Percentiles rank a stretch among this genome's conserved stretches.
phyloP scores from a whole-genome alignment of 2,888 invertebrate genomes.

The Willowsia nigromaculata region DNA sequence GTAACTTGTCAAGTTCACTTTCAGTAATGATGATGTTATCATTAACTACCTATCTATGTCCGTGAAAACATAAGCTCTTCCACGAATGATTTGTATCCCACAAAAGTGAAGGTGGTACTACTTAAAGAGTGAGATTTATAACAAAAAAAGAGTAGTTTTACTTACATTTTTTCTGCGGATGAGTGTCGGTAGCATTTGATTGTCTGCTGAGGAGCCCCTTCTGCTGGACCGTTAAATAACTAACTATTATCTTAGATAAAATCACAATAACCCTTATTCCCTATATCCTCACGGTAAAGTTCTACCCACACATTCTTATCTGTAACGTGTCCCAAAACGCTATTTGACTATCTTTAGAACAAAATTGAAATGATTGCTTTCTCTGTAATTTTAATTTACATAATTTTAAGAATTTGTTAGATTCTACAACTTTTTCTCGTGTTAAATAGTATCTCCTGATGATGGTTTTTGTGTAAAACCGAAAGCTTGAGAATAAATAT shows the following conservation, averaged over 20 bases:
- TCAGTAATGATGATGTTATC: slow-evolving; percentile 44
- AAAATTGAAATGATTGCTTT: not conserved
- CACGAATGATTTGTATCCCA: not conserved
- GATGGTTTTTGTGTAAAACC: no score
- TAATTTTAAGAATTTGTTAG: no score
- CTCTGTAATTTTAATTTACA: no score
- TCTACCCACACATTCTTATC: not conserved
- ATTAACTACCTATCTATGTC: not conserved
- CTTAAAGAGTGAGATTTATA: not conserved
- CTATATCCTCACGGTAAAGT: not conserved
- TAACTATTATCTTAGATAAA: not conserved
- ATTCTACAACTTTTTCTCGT: no score
- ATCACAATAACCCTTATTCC: slow-evolving; percentile 38
- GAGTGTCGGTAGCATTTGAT: slow-evolving; percentile 28
- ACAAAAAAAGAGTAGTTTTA: not conserved
- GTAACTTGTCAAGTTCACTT: slow-evolving; percentile 65
- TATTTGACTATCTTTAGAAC: no score
- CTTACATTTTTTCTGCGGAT: not conserved
- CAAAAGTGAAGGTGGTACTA: not conserved
- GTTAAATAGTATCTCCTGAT: no score
- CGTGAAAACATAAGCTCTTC: not conserved
- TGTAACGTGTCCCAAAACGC: not conserved
- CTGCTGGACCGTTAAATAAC: not conserved
- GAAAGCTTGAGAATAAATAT: no score
- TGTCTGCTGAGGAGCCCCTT: not conserved